Evolutionary conservation across 1,140 invertebrate species (phyloP).

Genomic region (Diplogasteroides magnus): DNA sequence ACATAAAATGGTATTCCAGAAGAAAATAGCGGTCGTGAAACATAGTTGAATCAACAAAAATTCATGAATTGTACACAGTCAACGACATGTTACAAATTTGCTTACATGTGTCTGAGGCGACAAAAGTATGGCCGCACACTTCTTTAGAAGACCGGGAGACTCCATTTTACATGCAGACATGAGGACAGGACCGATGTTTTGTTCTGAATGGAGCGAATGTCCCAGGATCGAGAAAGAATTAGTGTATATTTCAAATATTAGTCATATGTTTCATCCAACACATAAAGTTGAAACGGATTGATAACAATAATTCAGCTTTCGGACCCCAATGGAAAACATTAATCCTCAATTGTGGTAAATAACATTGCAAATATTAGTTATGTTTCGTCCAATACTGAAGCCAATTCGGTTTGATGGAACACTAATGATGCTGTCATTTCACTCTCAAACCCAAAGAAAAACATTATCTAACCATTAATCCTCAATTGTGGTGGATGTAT

Average conservation of each 20-base stretch:
- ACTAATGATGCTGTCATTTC: constrained; percentile 5
- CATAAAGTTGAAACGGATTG: too few species aligned
- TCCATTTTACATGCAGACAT: constrained; percentile 56
- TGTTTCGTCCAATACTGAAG: too few species aligned
- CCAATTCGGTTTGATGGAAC: too few species aligned
- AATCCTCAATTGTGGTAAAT: too few species aligned
- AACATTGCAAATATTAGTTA: too few species aligned
- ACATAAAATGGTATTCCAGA: constrained; percentile 1
- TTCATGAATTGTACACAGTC: too few species aligned
- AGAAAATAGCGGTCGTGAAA: constrained; percentile 19
- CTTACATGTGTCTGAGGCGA: constrained; percentile 42
- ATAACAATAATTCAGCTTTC: too few species aligned
- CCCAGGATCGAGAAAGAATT: background rate
- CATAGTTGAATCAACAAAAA: background rate
- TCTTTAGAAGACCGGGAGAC: constrained; percentile 47
- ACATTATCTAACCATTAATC: constrained; percentile 39
- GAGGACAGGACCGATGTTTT: constrained; percentile 51
- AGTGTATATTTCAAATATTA: background rate
- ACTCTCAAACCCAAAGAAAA: constrained; percentile 7
- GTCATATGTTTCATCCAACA: background rate
- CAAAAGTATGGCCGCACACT: constrained; percentile 49
- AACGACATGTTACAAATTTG: too few species aligned
- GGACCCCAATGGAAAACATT: too few species aligned
- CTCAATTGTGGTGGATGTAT: constrained; percentile 54
- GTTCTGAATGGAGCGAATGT: too few species aligned